Evolutionary conservation across 1,140 invertebrate genomes (phyloP).

Genomic region (Episyrphus balteatus): DNA sequence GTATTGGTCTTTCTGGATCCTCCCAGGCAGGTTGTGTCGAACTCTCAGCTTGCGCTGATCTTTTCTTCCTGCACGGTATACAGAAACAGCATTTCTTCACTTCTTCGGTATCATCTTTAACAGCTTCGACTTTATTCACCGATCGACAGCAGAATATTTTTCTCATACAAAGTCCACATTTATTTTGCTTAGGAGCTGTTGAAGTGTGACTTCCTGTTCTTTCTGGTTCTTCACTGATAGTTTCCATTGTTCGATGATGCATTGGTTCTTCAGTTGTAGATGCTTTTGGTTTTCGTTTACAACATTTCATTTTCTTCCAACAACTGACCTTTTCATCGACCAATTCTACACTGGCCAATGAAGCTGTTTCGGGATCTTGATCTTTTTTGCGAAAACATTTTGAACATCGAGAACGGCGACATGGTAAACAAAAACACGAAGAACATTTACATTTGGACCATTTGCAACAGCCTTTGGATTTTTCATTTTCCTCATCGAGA

Average conservation of each 20-base stretch:
- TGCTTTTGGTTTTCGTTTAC: slow-evolving; percentile 16
- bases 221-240: slow-evolving; percentile 11
- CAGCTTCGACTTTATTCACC: slow-evolving; percentile 31
- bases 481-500: slow-evolving; percentile 21
- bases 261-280: not conserved
- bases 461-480: slow-evolving; percentile 20
- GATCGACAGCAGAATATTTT: slow-evolving; percentile 34
- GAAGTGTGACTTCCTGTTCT: not conserved
- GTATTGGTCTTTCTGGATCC: slow-evolving; percentile 26
- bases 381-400: slow-evolving; percentile 20
- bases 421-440: slow-evolving; percentile 28
- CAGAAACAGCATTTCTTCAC: slow-evolving; percentile 30
- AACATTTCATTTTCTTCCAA: slow-evolving; percentile 26
- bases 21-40: slow-evolving; percentile 26
- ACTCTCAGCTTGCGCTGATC: not conserved
- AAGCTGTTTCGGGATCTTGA: slow-evolving; percentile 18
- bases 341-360: slow-evolving; percentile 23
- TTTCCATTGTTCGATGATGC: slow-evolving; percentile 9
- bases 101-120: slow-evolving; percentile 28
- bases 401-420: slow-evolving; percentile 27
- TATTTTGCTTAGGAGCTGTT: slow-evolving; percentile 12
- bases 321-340: slow-evolving; percentile 29
- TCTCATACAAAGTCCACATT: slow-evolving; percentile 26
- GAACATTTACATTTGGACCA: slow-evolving; percentile 29
- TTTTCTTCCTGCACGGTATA: slow-evolving; percentile 26